Evolutionary conservation across 2,797 vertebrate species (phyloP), one percentile per base, ranked within the genome.

Genomic region (Aphelocoma californica): DNA sequence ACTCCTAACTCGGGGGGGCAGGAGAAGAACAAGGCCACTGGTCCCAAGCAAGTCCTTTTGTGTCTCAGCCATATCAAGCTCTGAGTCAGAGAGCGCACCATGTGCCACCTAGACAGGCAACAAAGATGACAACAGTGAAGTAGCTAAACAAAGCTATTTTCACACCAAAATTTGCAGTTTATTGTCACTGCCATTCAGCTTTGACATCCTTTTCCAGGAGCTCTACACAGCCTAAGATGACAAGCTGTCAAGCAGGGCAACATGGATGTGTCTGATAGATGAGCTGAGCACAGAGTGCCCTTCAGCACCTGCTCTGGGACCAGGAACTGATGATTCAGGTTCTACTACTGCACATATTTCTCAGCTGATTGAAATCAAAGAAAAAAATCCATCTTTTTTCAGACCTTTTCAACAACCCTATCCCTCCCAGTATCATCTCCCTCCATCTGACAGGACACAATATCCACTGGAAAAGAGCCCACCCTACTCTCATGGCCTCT

Each of bases 31-130:
- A 14, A 99, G 96, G 56, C 98, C 99, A 0, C 97, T 98, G 17
- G 99, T 98, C 40, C 99, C 99, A 84, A 99, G 97, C 21, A 99
- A 97, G 83, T 99, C 98, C 32, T 98, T 98, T 38, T 97, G 96
- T 20, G 96, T 97, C 97, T 99, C 98, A 34, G 97, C 92, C 13
- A 97, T 92, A 8, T 98, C 98, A 8, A 99, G 97, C 38, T 98
- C 96, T 2, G 97, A 92, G 20, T 97, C 94, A 4, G 97, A 98
- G 40, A 99, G 97, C 0, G 98, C 96, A 1, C 99, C 99, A 5
- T 97, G 96, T 58, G 97, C 98, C 51, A 97, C 98, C 99, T 99
- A 92, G 2, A 80, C 25, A 29, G 32, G 26, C 25, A 79, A 44
- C 6, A 75, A 40, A 85, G 65, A 75, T 1, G 6, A 48, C 13